Evolutionary conservation across 2,797 vertebrate species (phyloP), one percentile per base, ranked within the genome.

Genomic region (Diceros bicornis): DNA sequence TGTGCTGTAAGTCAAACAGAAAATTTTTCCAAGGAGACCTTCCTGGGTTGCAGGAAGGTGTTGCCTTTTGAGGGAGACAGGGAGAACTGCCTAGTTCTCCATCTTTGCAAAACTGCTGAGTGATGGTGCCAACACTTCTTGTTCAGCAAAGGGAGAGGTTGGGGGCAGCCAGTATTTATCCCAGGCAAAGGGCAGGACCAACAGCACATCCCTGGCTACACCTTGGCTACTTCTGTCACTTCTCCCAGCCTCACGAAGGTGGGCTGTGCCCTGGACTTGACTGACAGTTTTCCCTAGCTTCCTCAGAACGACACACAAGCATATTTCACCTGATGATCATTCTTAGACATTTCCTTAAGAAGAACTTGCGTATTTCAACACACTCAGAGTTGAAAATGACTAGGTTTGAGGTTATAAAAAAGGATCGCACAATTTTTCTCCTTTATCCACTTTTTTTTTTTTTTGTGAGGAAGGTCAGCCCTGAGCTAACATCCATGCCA

Each of bases 361-460:
- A 93, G 55, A 34, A 6, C 10, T 92, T 94, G 87, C 75, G 7
- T 64, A 29, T 69, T 94, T 94, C n/a, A 90, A n/a, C 81, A 74
- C 13, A 29, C 4, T 62, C 41, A 64, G 20, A 85, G 68, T 57
- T 96, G 92, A 50, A 88, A 95, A 89, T 66, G 89, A 82, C 25
- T 77, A 44, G 52, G 47, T 91, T 91, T 91, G 61, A 86, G 41
- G 8, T 82, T 81, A 32, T 50, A 59, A 81, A 66, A 89, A 69
- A 34, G 50, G 21, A 59, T 68, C 37, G 75, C 27, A 32, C 55
- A 12, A 27, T 89, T 89, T 86, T 72, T 59, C 82, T 75, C 25
- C 59, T 75, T 59, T 32, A 41, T 34, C 17, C 20, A 50, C 27
- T 83, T 89, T 62, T 78, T 41, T 41, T 41, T 41, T 41, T 37